Base-by-base conservation (phyloP, 1,140 invertebrate genomes). In the Aradophagus sp. region DNA sequence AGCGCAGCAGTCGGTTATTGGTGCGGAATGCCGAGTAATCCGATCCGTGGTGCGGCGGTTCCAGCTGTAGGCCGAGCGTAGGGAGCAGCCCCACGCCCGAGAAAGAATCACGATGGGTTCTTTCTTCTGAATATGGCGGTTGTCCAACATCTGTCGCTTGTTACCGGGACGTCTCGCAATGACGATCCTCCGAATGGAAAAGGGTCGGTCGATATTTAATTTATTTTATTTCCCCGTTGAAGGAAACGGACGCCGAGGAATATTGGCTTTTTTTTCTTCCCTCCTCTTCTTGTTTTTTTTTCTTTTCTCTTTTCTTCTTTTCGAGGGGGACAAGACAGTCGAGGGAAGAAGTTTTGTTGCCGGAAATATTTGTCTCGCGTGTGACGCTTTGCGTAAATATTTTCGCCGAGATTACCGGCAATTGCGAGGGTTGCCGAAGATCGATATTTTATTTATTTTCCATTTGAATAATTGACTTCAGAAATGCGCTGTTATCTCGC, bases 141-240 rank as follows among this genome's bases (percentile, higher is more conserved):
- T 66, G 62, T 55, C 72, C 68, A 73, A 81, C 83, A 84, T 84
- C 82, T 84, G 83, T 79, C 78, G 80, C 69, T 77, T 72, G 74
- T 77, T 80, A 76, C 59, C 31, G 27, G 47, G 47, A 45, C 52
- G 29, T 58, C 58, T 50, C 38, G 36, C 50, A 38, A 50, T 39
- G 58, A 63, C 45, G 59, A 59, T 53, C 42, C 32, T 58, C 53
- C 23, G 19, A 39, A 19, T 53, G 36, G 45, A 48, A 59, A 65
- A 68, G 63, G 59, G 59, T 53, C 58, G 58, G 39, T 44, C 47
- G 41, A 66, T 73, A 61, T 68, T 73, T 59, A 45, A 73, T 73
- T 65, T 59, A 48, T 68, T 63, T 73, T 48, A 45, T 62, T 45
- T 47, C 20, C 32, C 31, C 11, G 7, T n/a, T 31, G 7, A 29